These are phyloP conservation scores for Dicrurus megarhynchus DNA, from an alignment of 2,113 vertebrate species.

Conservation along the genomic window DNA sequence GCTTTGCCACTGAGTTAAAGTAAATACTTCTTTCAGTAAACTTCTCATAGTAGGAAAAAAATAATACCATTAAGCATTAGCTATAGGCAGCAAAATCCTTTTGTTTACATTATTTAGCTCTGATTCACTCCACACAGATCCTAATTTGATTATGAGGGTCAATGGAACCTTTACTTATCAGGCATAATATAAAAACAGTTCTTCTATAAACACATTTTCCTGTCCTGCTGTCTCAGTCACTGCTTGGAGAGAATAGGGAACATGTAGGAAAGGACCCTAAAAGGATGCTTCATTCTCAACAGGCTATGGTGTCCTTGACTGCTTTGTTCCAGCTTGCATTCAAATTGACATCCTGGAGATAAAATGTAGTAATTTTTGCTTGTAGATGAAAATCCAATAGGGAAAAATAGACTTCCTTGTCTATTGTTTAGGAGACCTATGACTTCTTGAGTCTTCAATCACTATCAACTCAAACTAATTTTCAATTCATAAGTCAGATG, in stretches of 20 bases:
- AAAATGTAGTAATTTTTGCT: not conserved
- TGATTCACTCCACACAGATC: not conserved
- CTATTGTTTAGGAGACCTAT: constrained; percentile 12
- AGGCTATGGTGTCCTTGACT: not conserved
- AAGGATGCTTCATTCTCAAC: not conserved
- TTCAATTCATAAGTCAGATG: not conserved
- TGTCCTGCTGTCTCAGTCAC: not conserved
- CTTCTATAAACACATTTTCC: not conserved
- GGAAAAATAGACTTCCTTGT: not conserved
- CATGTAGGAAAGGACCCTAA: not conserved
- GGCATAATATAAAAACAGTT: not conserved
- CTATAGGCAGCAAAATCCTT: not conserved
- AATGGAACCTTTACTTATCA: not conserved
- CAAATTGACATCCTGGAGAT: not conserved
- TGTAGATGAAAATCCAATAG: not conserved
- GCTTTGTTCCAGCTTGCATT: not conserved
- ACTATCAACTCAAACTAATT: not conserved
- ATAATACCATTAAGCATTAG: not conserved
- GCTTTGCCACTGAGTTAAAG: not conserved
- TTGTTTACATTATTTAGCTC: not conserved
- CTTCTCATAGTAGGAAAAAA: not conserved
- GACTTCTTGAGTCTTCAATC: not conserved
- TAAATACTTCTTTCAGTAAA: not conserved
- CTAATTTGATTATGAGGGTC: not conserved
- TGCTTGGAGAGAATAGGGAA: not conserved